Evolutionary conservation across 2,888 invertebrate species (phyloP), one percentile per base, ranked within the genome.

Genomic region (Apoda limacodes): DNA sequence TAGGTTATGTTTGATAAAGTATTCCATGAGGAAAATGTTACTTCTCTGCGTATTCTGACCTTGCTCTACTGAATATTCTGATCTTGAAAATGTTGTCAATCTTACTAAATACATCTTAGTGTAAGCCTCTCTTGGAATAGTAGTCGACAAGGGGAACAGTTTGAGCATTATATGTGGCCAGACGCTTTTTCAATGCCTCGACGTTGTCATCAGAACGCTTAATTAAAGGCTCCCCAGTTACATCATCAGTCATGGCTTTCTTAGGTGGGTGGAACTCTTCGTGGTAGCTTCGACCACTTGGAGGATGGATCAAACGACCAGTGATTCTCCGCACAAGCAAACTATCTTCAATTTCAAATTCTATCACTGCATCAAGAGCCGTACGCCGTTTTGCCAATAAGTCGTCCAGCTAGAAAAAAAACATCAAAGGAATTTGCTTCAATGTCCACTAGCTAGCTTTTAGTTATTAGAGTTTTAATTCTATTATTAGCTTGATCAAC

Each of bases 221-320:
- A 14, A 95, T 87, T 45, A 98, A 72, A 3, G 93, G 89, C 60
- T 99, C 98, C 3, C 98, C 98, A 28, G 97, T 97, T 3, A 91
- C 85, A 80, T 98, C 97, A 78, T 98, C 98, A 36, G 83, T 93
- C 95, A 98, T 97, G 1, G 87, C 59, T 39, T 87, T 85, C 70
- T 90, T 94, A 0, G 98, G 98, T 21, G 98, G 98, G 51, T 92
- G 89, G 68, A 97, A 98, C 66, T 96, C 95, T 60, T 95, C 95
- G 64, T 98, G 98, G 68, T 99, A 98, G 15, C 95, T 94, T 37
- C 98, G 86, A 1, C 98, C 98, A 69, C 95, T 95, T 0, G 88
- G 40, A 10, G 87, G 84, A 69, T 98, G 98, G 48, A 98, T 89
- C 37, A 98, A 80, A 35, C 98, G 87, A 1, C 97, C 97, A 22